Conservation (phyloP, 1,140 invertebrate species). For the Protaetia brevitarsis region DNA sequence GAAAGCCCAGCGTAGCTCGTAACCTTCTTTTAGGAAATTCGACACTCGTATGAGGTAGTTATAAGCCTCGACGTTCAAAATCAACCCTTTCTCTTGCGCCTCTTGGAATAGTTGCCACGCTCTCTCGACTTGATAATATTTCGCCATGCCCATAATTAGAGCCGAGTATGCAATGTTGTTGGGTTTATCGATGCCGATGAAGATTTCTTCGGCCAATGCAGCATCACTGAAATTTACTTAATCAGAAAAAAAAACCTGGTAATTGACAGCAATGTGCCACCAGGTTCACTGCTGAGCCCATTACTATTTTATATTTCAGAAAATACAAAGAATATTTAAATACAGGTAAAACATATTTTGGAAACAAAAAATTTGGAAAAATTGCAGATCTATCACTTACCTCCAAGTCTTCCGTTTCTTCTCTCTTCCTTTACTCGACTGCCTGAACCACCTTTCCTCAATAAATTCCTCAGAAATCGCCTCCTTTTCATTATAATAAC, state of each 20-base stretch:
- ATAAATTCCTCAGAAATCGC: conserved; percentile 62
- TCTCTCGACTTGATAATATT: conserved; percentile 62
- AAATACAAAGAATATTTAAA: neutral
- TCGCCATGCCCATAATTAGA: conserved; percentile 71
- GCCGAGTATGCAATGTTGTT: conserved; percentile 61
- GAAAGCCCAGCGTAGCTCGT: conserved; percentile 60
- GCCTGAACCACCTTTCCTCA: conserved; percentile 75
- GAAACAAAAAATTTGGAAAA: neutral
- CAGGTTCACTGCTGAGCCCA: too few relatives aligned
- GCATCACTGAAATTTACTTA: conserved; percentile 54
- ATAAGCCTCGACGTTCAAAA: conserved; percentile 63
- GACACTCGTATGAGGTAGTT: conserved; percentile 66
- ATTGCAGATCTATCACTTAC: conserved; percentile 55
- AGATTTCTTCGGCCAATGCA: conserved; percentile 66
- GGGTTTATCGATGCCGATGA: conserved; percentile 61
- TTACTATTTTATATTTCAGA: neutral
- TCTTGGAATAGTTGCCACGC: conserved; percentile 66
- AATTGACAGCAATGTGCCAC: too few relatives aligned
- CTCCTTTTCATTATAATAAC: conserved; percentile 75
- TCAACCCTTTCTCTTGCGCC: conserved; percentile 60
- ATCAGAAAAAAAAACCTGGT: neutral
- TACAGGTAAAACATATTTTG: neutral
- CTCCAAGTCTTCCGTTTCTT: conserved; percentile 67
- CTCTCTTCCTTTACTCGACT: conserved; percentile 52
- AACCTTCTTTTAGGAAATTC: conserved; percentile 60